These are phyloP conservation scores for Mythimna albipuncta DNA, from an alignment of 2,888 invertebrate species.

Conservation along the genomic window DNA sequence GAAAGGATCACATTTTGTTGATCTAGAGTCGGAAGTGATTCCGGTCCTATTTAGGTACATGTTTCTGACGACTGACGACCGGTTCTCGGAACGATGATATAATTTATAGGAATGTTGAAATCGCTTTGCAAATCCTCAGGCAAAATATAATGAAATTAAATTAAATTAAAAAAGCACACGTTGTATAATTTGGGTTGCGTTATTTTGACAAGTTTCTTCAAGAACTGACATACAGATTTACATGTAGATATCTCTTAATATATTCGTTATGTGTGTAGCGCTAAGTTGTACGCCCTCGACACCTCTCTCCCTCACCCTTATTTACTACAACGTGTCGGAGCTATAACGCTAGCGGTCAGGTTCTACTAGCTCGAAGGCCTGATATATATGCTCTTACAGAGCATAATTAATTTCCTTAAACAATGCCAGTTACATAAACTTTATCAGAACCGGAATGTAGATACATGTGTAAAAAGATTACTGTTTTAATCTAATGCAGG, in stretches of 20 bases:
- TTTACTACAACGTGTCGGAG: not conserved
- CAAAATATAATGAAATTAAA: conserved; percentile 15
- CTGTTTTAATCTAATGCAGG: conserved; percentile 3
- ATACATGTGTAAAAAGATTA: not conserved
- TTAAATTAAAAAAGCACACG: conserved; percentile 1
- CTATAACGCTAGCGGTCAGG: not conserved
- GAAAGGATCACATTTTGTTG: conserved; percentile 57
- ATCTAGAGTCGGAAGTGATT: conserved; percentile 57
- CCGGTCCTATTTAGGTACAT: conserved; percentile 62
- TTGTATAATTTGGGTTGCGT: conserved; percentile 8
- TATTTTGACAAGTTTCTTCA: conserved; percentile 8
- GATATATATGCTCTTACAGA: not conserved
- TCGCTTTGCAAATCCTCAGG: conserved; percentile 12
- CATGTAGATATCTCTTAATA: not conserved
- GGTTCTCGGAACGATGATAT: conserved; percentile 52
- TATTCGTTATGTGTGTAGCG: not conserved
- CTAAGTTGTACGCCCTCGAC: not conserved
- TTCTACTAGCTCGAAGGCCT: not conserved
- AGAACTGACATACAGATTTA: not conserved
- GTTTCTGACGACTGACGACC: conserved; percentile 36
- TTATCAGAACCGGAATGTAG: not conserved
- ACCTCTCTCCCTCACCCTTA: not conserved
- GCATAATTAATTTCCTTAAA: conserved; percentile 8
- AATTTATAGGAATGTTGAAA: conserved; percentile 52
- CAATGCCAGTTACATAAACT: conserved; percentile 4